Percentiles rank a stretch among this genome's conserved stretches.
phyloP scores from a whole-genome alignment of 2,113 vertebrate species.

The Glaucomys volans region DNA sequence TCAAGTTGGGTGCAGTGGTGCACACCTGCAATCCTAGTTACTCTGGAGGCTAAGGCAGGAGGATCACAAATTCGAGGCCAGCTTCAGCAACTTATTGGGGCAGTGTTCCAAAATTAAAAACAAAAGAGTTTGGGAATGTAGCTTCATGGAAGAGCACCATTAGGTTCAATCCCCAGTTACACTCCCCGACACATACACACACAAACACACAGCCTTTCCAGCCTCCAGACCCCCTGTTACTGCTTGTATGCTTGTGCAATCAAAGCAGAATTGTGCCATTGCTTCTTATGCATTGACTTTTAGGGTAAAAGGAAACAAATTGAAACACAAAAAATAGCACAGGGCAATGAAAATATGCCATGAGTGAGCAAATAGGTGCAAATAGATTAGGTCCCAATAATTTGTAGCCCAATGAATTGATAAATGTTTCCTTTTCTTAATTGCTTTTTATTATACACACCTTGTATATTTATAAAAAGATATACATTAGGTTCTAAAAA shows the following conservation, averaged over 20 bases:
- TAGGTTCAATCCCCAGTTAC: too few relatives aligned
- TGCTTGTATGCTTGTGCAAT: not conserved
- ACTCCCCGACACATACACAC: too few relatives aligned
- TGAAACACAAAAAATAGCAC: not conserved
- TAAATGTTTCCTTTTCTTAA: conserved; percentile 15
- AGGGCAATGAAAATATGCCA: not conserved
- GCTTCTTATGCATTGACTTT: not conserved
- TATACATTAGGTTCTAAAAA: conserved; percentile 14
- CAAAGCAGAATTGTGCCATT: not conserved
- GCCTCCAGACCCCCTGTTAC: not conserved
- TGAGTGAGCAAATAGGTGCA: not conserved
- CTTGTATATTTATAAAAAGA: not conserved
- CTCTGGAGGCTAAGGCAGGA: too few relatives aligned
- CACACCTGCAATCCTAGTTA: too few relatives aligned
- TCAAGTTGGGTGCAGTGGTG: too few relatives aligned
- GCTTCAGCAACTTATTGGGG: too few relatives aligned
- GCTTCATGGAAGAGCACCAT: too few relatives aligned
- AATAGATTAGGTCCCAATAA: not conserved
- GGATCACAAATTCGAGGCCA: too few relatives aligned
- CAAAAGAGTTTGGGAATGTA: too few relatives aligned
- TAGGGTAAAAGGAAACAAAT: not conserved
- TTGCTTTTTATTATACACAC: not conserved
- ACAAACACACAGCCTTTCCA: not conserved
- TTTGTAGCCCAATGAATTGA: not conserved
- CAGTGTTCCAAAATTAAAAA: too few relatives aligned